These are phyloP conservation scores for pig (Sus scrofa) DNA, from an alignment of 2,113 vertebrate genomes.

Conservation along the genomic window T2T-Sscrofa CM000819.6:33908001-33908500, in stretches of 20 bases:
- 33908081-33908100: too few species aligned
- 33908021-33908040: too few species aligned
- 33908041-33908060: too few species aligned
- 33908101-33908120: not conserved
- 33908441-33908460: not conserved
- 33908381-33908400: not conserved
- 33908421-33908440: not conserved
- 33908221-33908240: not conserved
- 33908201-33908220: not conserved
- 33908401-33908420: not conserved
- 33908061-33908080: too few species aligned
- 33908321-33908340: not conserved
- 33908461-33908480: not conserved
- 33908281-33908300: not conserved
- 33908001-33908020: too few species aligned
- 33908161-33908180: not conserved
- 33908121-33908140: not conserved
- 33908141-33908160: not conserved
- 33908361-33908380: not conserved
- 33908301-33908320: not conserved
- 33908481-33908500: not conserved
- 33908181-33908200: not conserved
- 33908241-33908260: not conserved
- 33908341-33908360: not conserved
- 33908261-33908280: not conserved